Conservation (phyloP, 2,888 invertebrate species). For the Villa cingulata region DNA sequence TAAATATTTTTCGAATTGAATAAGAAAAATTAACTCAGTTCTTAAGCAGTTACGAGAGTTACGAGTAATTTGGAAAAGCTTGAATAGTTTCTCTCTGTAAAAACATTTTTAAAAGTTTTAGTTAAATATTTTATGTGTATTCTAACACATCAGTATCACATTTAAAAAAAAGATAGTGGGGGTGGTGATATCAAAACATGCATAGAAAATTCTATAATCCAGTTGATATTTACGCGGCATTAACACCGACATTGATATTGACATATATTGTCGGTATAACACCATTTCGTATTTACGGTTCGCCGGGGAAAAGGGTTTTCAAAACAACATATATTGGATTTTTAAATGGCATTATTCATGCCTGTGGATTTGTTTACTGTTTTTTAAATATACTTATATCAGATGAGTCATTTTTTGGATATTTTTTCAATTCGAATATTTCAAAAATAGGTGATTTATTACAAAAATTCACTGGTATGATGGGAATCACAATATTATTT, state of each 20-base stretch:
- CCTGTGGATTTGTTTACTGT: constrained; percentile 19
- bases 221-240: background rate
- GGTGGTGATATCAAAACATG: no score
- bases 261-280: background rate
- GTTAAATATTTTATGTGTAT: no score
- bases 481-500: constrained; percentile 27
- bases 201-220: background rate
- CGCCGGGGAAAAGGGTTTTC: background rate
- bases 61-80: no score
- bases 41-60: no score
- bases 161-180: no score
- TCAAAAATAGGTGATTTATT: constrained; percentile 29
- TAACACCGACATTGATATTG: background rate
- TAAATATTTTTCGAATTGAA: no score
- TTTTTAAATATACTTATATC: constrained; percentile 24
- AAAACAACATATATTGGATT: background rate
- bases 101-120: no score
- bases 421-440: constrained; percentile 30
- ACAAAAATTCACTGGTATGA: constrained; percentile 28
- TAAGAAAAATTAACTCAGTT: no score
- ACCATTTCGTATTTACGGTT: background rate
- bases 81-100: no score
- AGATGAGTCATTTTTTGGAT: constrained; percentile 29
- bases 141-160: no score
- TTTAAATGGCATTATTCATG: background rate